Evolutionary conservation across 2,113 vertebrate species (phyloP).

Genomic region (Psettodes erumei): DNA sequence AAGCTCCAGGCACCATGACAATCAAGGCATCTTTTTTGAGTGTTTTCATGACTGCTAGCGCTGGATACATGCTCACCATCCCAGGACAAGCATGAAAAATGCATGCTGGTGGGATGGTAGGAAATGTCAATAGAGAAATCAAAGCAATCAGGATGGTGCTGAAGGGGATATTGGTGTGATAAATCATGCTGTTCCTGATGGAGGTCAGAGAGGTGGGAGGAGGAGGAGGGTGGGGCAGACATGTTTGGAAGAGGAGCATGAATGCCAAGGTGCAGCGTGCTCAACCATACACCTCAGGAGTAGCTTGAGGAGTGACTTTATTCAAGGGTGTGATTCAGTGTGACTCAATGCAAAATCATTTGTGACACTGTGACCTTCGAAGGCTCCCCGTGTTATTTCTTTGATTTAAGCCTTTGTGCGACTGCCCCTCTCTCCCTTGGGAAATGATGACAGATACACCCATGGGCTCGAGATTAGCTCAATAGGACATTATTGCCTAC

Average conservation of each 20-base stretch:
- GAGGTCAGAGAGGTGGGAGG: slow-evolving; percentile 54
- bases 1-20: slow-evolving; percentile 27
- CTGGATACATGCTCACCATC: slow-evolving; percentile 24
- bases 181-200: slow-evolving; percentile 71
- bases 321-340: slow-evolving; percentile 63
- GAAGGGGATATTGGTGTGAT: slow-evolving; percentile 72
- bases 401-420: slow-evolving; percentile 65
- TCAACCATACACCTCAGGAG: slow-evolving; percentile 42
- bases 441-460: slow-evolving; percentile 70
- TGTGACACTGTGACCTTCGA: slow-evolving; percentile 67
- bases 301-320: slow-evolving; percentile 56
- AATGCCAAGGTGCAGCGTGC: slow-evolving; percentile 43
- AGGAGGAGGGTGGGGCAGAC: not conserved
- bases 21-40: not conserved
- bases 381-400: slow-evolving; percentile 60
- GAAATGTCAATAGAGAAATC: slow-evolving; percentile 79
- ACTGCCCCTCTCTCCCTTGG: slow-evolving; percentile 47
- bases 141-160: slow-evolving; percentile 68
- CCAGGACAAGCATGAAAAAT: slow-evolving; percentile 66
- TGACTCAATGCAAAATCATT: slow-evolving; percentile 70
- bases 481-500: slow-evolving; percentile 67
- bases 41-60: slow-evolving; percentile 33
- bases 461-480: slow-evolving; percentile 62
- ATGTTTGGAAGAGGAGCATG: slow-evolving; percentile 16
- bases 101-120: slow-evolving; percentile 52